A percentile compares a stretch with the other conserved stretches of the same genome.
These are phyloP conservation scores for Schizaphis graminum DNA, from an alignment of 2,888 invertebrate species.

Conservation along the genomic window DNA sequence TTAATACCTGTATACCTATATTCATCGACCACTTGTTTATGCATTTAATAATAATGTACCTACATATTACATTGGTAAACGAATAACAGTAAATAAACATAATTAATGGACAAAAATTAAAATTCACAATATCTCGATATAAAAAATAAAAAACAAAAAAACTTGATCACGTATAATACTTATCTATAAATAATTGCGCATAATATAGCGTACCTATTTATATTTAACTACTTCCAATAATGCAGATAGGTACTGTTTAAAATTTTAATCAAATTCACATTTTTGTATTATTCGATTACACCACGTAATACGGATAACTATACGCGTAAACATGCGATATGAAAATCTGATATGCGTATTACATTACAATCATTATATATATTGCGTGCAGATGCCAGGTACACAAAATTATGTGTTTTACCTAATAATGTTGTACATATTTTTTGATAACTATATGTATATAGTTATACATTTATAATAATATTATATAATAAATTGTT, in stretches of 20 bases:
- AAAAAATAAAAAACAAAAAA: not conserved
- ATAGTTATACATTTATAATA: too few relatives aligned
- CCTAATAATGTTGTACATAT: too few relatives aligned
- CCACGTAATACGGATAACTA: too few relatives aligned
- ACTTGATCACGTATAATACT: not conserved
- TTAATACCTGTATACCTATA: not conserved
- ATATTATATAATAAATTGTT: too few relatives aligned
- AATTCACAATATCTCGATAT: not conserved
- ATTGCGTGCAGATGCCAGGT: too few relatives aligned
- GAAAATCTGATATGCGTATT: too few relatives aligned
- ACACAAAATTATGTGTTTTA: too few relatives aligned
- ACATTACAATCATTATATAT: too few relatives aligned
- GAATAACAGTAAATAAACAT: not conserved
- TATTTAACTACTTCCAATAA: not conserved
- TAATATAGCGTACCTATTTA: not conserved
- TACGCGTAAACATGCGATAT: too few relatives aligned
- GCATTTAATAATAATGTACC: not conserved
- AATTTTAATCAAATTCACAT: not conserved
- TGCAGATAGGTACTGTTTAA: not conserved
- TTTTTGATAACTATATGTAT: too few relatives aligned
- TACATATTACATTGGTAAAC: not conserved
- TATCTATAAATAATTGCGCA: not conserved
- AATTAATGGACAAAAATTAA: not conserved
- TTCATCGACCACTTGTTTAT: not conserved
- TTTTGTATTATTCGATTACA: too few relatives aligned